A percentile compares a stretch with the other conserved stretches of the same genome.
phyloP scores from a whole-genome alignment of 1,140 invertebrate genomes.

The Augochlora pura region DNA sequence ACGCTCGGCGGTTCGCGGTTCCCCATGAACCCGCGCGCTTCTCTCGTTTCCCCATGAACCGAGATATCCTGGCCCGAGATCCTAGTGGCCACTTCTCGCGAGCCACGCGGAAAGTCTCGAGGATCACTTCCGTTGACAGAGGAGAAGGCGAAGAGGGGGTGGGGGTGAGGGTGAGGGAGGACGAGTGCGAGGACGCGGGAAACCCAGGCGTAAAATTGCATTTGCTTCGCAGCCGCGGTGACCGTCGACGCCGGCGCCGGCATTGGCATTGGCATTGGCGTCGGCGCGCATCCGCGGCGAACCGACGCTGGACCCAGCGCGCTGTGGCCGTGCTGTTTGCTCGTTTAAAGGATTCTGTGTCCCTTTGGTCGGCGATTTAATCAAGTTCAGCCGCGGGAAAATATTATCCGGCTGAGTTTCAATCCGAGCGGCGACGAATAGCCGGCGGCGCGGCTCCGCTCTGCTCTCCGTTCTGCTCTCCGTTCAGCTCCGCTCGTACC shows the following conservation, averaged over 20 bases:
- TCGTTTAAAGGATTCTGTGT: slow-evolving; percentile 50
- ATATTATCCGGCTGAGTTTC: slow-evolving; percentile 59
- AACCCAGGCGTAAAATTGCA: slow-evolving; percentile 62
- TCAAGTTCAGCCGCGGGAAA: slow-evolving; percentile 59
- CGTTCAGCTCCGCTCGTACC: too few relatives aligned
- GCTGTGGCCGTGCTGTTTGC: slow-evolving; percentile 42
- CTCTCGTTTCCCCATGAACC: neutral
- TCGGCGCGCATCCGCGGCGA: slow-evolving; percentile 10
- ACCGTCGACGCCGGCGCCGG: slow-evolving; percentile 15
- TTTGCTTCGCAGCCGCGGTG: slow-evolving; percentile 31
- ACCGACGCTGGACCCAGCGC: neutral
- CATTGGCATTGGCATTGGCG: neutral
- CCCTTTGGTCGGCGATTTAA: slow-evolving; percentile 48
- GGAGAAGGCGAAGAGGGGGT: neutral
- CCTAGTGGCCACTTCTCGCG: slow-evolving; percentile 19
- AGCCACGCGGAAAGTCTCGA: slow-evolving; percentile 40
- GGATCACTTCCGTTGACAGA: slow-evolving; percentile 27
- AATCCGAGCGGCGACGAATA: slow-evolving; percentile 47
- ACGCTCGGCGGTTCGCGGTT: neutral
- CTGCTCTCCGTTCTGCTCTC: too few relatives aligned
- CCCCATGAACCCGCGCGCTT: slow-evolving; percentile 1
- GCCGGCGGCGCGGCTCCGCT: neutral
- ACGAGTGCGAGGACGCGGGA: slow-evolving; percentile 29
- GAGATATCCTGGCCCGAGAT: slow-evolving; percentile 23
- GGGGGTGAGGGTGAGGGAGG: neutral